A percentile compares a stretch with the other conserved stretches of the same genome.
phyloP scores from a whole-genome alignment of 2,888 invertebrate genomes.

The Buathra laborator region DNA sequence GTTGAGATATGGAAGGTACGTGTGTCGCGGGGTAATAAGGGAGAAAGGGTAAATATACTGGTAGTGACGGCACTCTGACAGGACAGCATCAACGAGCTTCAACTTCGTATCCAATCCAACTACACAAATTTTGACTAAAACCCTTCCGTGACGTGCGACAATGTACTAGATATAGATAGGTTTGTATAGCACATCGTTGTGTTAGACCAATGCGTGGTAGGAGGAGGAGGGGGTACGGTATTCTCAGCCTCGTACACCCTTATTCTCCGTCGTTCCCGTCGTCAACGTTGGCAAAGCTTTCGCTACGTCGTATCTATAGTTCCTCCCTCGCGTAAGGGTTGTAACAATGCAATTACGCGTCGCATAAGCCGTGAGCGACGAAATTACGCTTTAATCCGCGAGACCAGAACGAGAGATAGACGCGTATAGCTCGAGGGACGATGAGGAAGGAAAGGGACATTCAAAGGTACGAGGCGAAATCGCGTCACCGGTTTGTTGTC shows the following conservation, averaged over 20 bases:
- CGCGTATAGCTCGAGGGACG: conserved; percentile 57
- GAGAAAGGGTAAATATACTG: not conserved
- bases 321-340: conserved; percentile 72
- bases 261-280: conserved; percentile 57
- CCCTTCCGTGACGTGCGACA: conserved; percentile 70
- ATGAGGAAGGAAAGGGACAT: not conserved
- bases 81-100: conserved; percentile 75
- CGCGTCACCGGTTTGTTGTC: conserved; percentile 11
- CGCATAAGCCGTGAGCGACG: conserved; percentile 80
- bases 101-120: conserved; percentile 81
- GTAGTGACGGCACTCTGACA: conserved; percentile 69
- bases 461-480: conserved; percentile 47
- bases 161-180: conserved; percentile 17
- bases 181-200: not conserved
- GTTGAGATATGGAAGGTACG: not conserved
- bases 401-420: conserved; percentile 52
- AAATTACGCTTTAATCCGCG: conserved; percentile 82
- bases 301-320: conserved; percentile 20
- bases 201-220: conserved; percentile 16
- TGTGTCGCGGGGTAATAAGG: conserved; percentile 1
- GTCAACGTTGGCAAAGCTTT: conserved; percentile 52
- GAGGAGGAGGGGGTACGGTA: not conserved
- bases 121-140: conserved; percentile 81
- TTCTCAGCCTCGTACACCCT: conserved; percentile 42
- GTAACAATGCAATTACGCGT: conserved; percentile 83